Base-by-base conservation (phyloP, 2,888 invertebrate species). In the Embidobia sp. region DNA sequence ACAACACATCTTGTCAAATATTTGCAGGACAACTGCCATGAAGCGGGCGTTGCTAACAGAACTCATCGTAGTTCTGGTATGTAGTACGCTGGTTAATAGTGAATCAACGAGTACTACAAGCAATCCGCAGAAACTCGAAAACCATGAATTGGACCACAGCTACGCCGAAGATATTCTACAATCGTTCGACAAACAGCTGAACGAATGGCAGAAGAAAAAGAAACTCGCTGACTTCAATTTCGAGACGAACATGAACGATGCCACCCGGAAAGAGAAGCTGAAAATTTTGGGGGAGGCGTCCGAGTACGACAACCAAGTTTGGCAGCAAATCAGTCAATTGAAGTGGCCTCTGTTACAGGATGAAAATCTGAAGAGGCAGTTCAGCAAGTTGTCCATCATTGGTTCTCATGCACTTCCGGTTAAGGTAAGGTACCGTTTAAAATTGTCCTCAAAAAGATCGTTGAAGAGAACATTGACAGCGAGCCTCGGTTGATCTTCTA, bases 281-380 rank as follows among this genome's bases (percentile, higher is more conserved):
- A 83, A 86, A 40, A 87, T 90, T 0, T 86, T 90, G 1, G 82
- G 88, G 0, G 89, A 90, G 72, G 85, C 87, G 3, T 90, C 91
- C 0, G 91, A 91, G 63, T 92, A 92, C 83, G 91, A 91, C 64
- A 95, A 95, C 82, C 90, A 91, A 81, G 91, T 92, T 22, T 94
- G 94, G 93, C 90, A 91, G 73, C 93, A 94, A 83, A 92, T 94
- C 0, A 92, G 91, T 35, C 91, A 92, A 85, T 95, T 93, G 87
- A 92, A 93, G 42, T 96, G 96, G 95, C 91, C 92, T 64, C 91
- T 92, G 7, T 95, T 94, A 86, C 91, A 93, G 69, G 94, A 96
- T 86, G 92, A 92, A 49, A 91, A 92, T 19, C 83, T 95, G 0
- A 91, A 91, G 76, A 92, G 97, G 64, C 95, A 96, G 90, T 96